Conservation (phyloP, 1,140 invertebrate genomes). For the Radopholus similis region DNA sequence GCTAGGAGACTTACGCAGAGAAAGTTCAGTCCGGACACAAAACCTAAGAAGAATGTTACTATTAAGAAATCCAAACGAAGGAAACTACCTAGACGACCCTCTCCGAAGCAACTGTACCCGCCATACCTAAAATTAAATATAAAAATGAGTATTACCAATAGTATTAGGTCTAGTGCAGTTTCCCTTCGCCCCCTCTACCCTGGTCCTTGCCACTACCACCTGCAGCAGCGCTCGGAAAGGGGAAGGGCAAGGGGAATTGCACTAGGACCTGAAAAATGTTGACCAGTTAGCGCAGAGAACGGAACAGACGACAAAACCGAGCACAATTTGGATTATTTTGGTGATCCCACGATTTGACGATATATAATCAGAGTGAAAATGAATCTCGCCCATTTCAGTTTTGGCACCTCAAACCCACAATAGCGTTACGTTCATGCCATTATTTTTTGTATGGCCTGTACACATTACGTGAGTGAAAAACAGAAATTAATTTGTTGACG, state of each 20-base stretch:
- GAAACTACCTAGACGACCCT: slow-evolving; percentile 44
- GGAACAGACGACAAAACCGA: slow-evolving; percentile 46
- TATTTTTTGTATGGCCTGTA: too few relatives aligned
- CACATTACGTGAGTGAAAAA: too few relatives aligned
- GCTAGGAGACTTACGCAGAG: too few relatives aligned
- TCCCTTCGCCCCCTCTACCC: too few relatives aligned
- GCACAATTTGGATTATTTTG: slow-evolving; percentile 45
- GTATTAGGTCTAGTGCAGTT: background rate
- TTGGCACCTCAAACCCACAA: too few relatives aligned
- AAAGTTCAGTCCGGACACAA: slow-evolving; percentile 37
- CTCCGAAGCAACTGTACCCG: slow-evolving; percentile 43
- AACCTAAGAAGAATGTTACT: too few relatives aligned
- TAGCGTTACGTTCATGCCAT: too few relatives aligned
- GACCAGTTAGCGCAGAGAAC: slow-evolving; percentile 49
- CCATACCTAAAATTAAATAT: slow-evolving; percentile 41
- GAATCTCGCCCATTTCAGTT: slow-evolving; percentile 21
- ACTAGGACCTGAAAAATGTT: slow-evolving; percentile 7
- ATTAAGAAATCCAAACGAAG: too few relatives aligned
- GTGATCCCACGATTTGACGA: slow-evolving; percentile 34
- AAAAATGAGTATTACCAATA: slow-evolving; percentile 14
- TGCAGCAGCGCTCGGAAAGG: too few relatives aligned
- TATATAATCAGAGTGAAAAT: slow-evolving; percentile 32
- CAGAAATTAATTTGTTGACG: too few relatives aligned
- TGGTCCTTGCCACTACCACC: too few relatives aligned
- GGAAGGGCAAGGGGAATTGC: too few relatives aligned